Evolutionary conservation across 92 coral and sea anemone genomes (phyloP), one percentile per base, ranked within the genome.

Genomic region (Epizoanthus scotinus): DNA sequence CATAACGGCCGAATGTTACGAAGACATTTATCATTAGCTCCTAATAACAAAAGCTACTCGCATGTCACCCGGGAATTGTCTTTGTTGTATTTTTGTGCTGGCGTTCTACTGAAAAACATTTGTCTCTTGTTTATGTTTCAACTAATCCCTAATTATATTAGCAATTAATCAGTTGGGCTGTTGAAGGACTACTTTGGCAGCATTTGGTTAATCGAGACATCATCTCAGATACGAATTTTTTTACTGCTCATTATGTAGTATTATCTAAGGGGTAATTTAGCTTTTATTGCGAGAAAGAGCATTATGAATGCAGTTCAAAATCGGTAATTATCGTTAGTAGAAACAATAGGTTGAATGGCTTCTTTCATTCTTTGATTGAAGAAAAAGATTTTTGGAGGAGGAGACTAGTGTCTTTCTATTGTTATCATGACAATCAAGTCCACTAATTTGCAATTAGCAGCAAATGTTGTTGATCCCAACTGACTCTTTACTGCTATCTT

Each of bases 351-450:
- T n/a, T 29, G 70, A 64, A 10, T 64, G 70, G 70, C n/a, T 64
- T 64, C 40, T 29, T n/a, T 64, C 13, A 28, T 64, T 64, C 67
- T 27, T 29, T 64, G 70, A 64, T 9, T 31, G 70, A 38, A 15
- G 47, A 13, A 26, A 64, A 64, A 38, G 70, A 12, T 47, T 64
- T 27, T 27, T 64, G 70, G 65, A 27, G 70, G 70, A 64, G 70
- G 70, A 64, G 70, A 29, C 31, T 38, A 3, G 6, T 64, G 17
- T 26, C 70, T 8, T 29, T 64, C 70, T 27, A 29, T 64, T 64
- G 24, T 63, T 64, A 29, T 29, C 10, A n/a, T 29, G 29, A 29
- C 70, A 64, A 64, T 64, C 36, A 38, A 19, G 21, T 28, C 8
- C 28, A 14, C 70, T 27, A 29, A 64, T 17, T 64, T 64, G 21